phyloP scores from a whole-genome alignment of 1,140 invertebrate genomes.

The Drosophila mauritiana region DNA sequence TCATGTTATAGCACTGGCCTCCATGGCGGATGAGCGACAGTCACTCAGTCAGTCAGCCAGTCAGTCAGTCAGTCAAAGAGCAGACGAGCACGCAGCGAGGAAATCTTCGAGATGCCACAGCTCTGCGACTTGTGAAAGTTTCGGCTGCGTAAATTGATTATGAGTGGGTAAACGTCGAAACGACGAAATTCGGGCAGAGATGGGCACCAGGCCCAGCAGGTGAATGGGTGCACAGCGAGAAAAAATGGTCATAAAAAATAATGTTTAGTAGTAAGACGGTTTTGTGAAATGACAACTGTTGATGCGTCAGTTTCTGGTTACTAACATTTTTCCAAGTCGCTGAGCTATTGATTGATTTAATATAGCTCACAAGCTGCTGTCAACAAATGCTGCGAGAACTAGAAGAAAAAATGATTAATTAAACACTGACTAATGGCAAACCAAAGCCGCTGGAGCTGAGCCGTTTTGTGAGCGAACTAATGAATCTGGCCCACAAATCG shows the following conservation, averaged over 20 bases:
- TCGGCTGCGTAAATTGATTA: constrained; percentile 59
- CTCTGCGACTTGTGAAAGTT: constrained; percentile 57
- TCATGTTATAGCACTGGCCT: constrained; percentile 10
- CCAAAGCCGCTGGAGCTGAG: constrained; percentile 41
- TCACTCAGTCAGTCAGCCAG: constrained; percentile 21
- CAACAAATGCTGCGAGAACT: constrained; percentile 7
- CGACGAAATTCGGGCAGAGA: constrained; percentile 32
- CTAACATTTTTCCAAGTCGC: neutral
- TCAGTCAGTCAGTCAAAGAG: constrained; percentile 30
- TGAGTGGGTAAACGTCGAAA: constrained; percentile 34
- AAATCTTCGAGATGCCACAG: constrained; percentile 37
- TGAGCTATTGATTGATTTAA: neutral
- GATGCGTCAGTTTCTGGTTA: neutral
- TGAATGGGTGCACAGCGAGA: constrained; percentile 32
- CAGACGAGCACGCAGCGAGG: constrained; percentile 39
- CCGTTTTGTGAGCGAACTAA: constrained; percentile 35
- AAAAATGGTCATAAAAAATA: neutral
- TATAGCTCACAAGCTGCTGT: neutral
- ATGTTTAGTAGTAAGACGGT: too few relatives aligned
- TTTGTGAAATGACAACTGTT: neutral
- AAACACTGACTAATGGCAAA: constrained; percentile 39
- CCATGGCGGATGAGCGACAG: constrained; percentile 44
- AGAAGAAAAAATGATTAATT: constrained; percentile 18
- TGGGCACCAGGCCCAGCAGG: constrained; percentile 28
- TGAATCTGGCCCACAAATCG: constrained; percentile 46